Evolutionary conservation across 2,797 vertebrate genomes (phyloP).

Genomic region (Leptoclinus maculatus): DNA sequence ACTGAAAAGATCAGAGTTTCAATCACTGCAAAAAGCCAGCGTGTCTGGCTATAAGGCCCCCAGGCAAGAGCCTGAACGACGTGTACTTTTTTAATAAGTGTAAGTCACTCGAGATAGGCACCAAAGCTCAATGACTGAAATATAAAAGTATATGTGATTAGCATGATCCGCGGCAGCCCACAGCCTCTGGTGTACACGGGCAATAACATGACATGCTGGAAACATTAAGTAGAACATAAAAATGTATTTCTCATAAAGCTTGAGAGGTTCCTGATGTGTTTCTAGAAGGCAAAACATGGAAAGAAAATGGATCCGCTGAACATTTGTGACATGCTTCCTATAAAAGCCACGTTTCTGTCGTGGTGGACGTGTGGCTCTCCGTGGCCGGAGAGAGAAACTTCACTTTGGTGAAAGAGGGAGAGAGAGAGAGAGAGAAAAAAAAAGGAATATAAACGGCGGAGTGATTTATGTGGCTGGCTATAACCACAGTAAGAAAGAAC

Average conservation of each 20-base stretch:
- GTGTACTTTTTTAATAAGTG: constrained; percentile 37
- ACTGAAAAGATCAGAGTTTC: constrained; percentile 33
- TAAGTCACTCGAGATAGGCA: constrained; percentile 26
- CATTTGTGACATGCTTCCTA: constrained; percentile 66
- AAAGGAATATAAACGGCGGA: constrained; percentile 51
- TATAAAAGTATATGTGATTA: constrained; percentile 62
- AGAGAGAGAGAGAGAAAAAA: constrained; percentile 39
- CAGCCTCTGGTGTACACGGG: constrained; percentile 40
- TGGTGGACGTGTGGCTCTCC: constrained; percentile 43
- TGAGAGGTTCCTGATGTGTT: constrained; percentile 78
- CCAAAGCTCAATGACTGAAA: constrained; percentile 37
- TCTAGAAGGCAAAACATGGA: constrained; percentile 50
- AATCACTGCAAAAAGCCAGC: constrained; percentile 3
- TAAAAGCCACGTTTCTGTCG: constrained; percentile 52
- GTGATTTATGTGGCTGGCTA: constrained; percentile 78
- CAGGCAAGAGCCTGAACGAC: constrained; percentile 31
- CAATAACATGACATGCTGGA: constrained; percentile 71
- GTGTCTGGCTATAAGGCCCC: constrained; percentile 23
- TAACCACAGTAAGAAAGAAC: constrained; percentile 63
- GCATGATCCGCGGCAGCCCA: constrained; percentile 58
- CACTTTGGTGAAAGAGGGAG: constrained; percentile 50
- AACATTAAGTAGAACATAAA: constrained; percentile 79
- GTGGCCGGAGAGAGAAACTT: constrained; percentile 60
- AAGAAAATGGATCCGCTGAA: constrained; percentile 68
- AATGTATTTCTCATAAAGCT: constrained; percentile 79